Conservation (phyloP, 2,888 invertebrate species). For the Pollenia amentaria region DNA sequence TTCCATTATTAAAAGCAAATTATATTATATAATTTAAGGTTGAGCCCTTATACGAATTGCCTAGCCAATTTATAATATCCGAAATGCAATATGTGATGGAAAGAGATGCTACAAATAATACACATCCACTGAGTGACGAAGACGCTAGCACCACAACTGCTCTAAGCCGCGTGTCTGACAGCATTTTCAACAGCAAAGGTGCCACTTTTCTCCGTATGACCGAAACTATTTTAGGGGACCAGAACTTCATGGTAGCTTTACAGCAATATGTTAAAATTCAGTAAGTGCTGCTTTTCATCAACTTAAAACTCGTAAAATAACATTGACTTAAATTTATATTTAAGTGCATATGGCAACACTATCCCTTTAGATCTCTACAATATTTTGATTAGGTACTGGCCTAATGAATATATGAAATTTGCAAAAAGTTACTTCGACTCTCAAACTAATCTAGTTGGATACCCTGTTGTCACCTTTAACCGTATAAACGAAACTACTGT, state of each 20-base stretch:
- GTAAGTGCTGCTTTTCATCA: slow-evolving; percentile 76
- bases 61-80: slow-evolving; percentile 88
- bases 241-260: no score
- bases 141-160: slow-evolving; percentile 86
- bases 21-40: slow-evolving; percentile 84
- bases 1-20: no score
- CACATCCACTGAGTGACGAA: slow-evolving; percentile 87
- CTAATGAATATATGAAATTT: slow-evolving; percentile 78
- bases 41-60: slow-evolving; percentile 87
- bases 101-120: slow-evolving; percentile 86
- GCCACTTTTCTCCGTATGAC: no score
- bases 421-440: slow-evolving; percentile 82
- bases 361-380: slow-evolving; percentile 85
- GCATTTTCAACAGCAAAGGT: no score
- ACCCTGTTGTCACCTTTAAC: slow-evolving; percentile 74
- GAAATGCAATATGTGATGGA: slow-evolving; percentile 84
- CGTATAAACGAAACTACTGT: slow-evolving; percentile 81
- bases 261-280: no score
- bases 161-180: no score
- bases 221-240: no score
- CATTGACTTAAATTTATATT: neutral
- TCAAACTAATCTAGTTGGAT: slow-evolving; percentile 88
- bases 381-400: slow-evolving; percentile 83
- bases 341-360: slow-evolving; percentile 81
- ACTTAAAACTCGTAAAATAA: neutral